Conservation (phyloP, 2,888 invertebrate species). For the Campopleginae sp. region DNA sequence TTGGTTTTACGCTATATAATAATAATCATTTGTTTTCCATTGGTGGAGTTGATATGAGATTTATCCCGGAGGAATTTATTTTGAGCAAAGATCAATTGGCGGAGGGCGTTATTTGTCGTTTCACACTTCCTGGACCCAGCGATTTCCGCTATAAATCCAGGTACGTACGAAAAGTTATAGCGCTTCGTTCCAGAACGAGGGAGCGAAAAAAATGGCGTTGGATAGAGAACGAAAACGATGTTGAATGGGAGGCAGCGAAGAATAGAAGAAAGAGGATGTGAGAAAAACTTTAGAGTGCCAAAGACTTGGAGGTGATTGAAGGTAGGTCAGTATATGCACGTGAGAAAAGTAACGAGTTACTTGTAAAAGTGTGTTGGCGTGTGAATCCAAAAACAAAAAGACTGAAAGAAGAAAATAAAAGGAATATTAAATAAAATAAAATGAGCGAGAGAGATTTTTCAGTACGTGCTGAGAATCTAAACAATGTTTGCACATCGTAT, state of each 20-base stretch:
- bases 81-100: not conserved
- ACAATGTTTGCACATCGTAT: conserved; percentile 64
- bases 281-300: conserved; percentile 19
- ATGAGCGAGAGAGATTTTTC: conserved; percentile 49
- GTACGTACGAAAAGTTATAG: conserved; percentile 9
- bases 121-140: conserved; percentile 24
- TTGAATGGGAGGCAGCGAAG: conserved; percentile 45
- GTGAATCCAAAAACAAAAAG: conserved; percentile 1
- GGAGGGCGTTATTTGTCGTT: conserved; percentile 9
- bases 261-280: conserved; percentile 9
- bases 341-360: conserved; percentile 38
- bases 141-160: conserved; percentile 19
- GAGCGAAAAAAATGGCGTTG: not conserved
- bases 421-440: not conserved
- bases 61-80: not conserved
- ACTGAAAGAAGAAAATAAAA: not conserved
- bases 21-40: not conserved
- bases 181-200: not conserved
- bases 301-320: conserved; percentile 53
- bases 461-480: conserved; percentile 61
- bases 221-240: conserved; percentile 31
- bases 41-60: not conserved
- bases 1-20: not conserved
- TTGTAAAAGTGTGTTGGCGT: conserved; percentile 9
- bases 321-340: conserved; percentile 62